Conservation (phyloP, 2,797 vertebrate genomes). For the Anguilla megastoma region DNA sequence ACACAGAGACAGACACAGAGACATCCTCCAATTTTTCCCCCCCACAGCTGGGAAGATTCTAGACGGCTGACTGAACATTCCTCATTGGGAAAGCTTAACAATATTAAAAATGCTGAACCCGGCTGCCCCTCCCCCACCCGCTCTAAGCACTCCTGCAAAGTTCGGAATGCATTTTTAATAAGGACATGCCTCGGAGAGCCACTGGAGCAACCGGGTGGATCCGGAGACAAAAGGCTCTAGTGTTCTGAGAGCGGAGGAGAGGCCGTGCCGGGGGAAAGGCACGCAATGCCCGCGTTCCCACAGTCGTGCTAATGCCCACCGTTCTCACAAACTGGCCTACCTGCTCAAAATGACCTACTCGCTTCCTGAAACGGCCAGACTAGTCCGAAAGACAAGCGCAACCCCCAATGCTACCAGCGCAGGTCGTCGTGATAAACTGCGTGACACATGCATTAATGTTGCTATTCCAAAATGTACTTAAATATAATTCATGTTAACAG, state of each 20-base stretch:
- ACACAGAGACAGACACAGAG: neutral
- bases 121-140: neutral
- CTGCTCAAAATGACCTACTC: no score
- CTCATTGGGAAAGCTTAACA: neutral
- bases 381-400: no score
- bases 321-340: no score
- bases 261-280: neutral
- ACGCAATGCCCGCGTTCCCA: neutral
- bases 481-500: no score
- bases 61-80: neutral
- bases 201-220: neutral
- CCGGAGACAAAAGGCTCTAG: neutral
- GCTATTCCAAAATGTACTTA: no score
- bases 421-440: no score
- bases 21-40: neutral
- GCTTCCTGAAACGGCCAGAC: no score
- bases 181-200: neutral
- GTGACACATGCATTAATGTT: no score
- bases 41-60: neutral
- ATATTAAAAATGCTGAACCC: neutral
- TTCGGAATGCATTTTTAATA: conserved; percentile 29
- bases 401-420: no score
- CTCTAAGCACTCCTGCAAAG: neutral
- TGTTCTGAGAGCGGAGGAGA: neutral
- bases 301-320: neutral